Evolutionary conservation across 1,140 invertebrate species (phyloP).

Genomic region (Papilio machaon): DNA sequence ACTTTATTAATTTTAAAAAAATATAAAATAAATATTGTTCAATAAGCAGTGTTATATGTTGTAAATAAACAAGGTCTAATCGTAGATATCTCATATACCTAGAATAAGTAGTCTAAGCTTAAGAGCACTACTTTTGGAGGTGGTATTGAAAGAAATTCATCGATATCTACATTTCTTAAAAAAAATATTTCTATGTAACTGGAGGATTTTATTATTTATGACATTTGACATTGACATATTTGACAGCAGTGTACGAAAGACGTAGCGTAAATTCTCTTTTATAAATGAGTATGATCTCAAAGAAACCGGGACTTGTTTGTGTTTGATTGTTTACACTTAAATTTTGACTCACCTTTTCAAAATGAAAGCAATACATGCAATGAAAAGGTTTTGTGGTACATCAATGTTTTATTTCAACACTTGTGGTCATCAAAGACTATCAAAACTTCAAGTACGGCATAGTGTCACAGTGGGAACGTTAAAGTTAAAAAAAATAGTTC

Average conservation of each 20-base stretch:
- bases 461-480: conserved; percentile 57
- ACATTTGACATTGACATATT: conserved; percentile 29
- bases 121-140: too few relatives aligned
- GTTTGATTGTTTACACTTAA: conserved; percentile 41
- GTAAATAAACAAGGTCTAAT: too few relatives aligned
- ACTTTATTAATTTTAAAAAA: too few relatives aligned
- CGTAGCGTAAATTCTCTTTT: conserved; percentile 36
- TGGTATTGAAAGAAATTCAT: too few relatives aligned
- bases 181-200: too few relatives aligned
- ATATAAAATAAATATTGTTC: too few relatives aligned
- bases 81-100: too few relatives aligned
- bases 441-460: conserved; percentile 60
- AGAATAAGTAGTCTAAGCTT: too few relatives aligned
- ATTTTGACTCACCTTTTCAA: conserved; percentile 44
- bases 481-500: conserved; percentile 56
- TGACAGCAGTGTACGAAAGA: conserved; percentile 26
- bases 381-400: conserved; percentile 53
- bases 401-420: conserved; percentile 49
- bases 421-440: conserved; percentile 53
- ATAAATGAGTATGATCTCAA: conserved; percentile 27
- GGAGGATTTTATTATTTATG: not conserved
- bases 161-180: too few relatives aligned
- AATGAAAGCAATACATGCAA: conserved; percentile 64
- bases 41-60: too few relatives aligned
- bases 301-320: not conserved